A percentile compares a stretch with the other conserved stretches of the same genome.
phyloP scores from a whole-genome alignment of 2,888 invertebrate genomes.

The Drosophila ustulata region DNA sequence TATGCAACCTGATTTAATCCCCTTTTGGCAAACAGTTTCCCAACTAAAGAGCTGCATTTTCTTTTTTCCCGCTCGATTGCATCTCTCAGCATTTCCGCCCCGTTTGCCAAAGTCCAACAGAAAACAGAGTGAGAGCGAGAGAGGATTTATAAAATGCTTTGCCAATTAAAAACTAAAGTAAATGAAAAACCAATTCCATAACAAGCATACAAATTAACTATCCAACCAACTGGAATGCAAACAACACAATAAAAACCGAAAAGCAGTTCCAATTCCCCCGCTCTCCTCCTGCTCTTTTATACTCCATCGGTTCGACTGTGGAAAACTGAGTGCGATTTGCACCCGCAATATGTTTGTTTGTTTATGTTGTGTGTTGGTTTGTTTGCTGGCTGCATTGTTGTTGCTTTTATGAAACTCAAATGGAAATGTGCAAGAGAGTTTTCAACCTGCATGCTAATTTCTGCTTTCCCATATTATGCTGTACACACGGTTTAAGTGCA shows the following conservation, averaged over 20 bases:
- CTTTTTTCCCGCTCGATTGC: neutral
- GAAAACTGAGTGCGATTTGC: slow-evolving; percentile 55
- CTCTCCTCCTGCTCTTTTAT: neutral
- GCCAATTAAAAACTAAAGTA: slow-evolving; percentile 60
- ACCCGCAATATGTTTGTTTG: slow-evolving; percentile 51
- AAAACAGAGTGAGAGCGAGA: neutral
- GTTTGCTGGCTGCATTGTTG: slow-evolving; percentile 22
- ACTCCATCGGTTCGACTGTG: neutral
- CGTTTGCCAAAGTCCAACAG: neutral
- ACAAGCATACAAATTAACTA: slow-evolving; percentile 58
- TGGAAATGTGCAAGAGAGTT: slow-evolving; percentile 36
- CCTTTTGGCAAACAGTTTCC: slow-evolving; percentile 1
- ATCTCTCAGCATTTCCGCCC: neutral
- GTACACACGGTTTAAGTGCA: slow-evolving; percentile 38
- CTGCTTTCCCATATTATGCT: slow-evolving; percentile 28
- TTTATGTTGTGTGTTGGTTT: slow-evolving; percentile 14
- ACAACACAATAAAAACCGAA: slow-evolving; percentile 31
- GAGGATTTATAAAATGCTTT: slow-evolving; percentile 33
- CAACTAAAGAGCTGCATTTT: neutral
- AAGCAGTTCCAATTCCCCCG: slow-evolving; percentile 12
- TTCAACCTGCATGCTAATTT: slow-evolving; percentile 61
- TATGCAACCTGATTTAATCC: neutral
- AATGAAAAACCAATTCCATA: slow-evolving; percentile 56
- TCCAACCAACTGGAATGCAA: slow-evolving; percentile 40
- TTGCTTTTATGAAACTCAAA: slow-evolving; percentile 24